These are phyloP conservation scores for Arge pagana DNA, from an alignment of 2,888 invertebrate species.

Conservation along the genomic window DNA sequence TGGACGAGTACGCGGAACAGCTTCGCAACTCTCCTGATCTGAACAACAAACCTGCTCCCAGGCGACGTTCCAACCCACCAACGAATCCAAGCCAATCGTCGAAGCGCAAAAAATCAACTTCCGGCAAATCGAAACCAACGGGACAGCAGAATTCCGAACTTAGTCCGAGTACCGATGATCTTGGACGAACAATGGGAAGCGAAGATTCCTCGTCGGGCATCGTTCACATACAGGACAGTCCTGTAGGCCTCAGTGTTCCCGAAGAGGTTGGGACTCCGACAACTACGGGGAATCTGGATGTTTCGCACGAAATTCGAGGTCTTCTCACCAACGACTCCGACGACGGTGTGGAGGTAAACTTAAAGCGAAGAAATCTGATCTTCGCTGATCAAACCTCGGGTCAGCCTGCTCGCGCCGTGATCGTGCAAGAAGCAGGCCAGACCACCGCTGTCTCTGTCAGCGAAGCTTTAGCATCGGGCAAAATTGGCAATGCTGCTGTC, in stretches of 20 bases:
- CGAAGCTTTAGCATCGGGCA: constrained; percentile 68
- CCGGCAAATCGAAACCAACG: constrained; percentile 64
- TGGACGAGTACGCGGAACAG: constrained; percentile 81
- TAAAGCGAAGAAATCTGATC: constrained; percentile 50
- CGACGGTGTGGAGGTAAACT: constrained; percentile 45
- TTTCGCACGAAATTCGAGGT: constrained; percentile 48
- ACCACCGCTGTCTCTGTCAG: constrained; percentile 58
- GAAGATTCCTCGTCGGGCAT: constrained; percentile 78
- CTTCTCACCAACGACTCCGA: constrained; percentile 52
- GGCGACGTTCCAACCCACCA: constrained; percentile 75
- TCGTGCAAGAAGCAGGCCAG: constrained; percentile 53
- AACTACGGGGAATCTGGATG: constrained; percentile 36
- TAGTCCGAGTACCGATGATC: constrained; percentile 70
- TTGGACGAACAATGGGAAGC: constrained; percentile 72
- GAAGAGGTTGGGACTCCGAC: constrained; percentile 46
- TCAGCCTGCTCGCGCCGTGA: constrained; percentile 50
- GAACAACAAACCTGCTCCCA: constrained; percentile 80
- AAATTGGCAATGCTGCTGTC: constrained; percentile 68
- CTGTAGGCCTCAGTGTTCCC: constrained; percentile 52
- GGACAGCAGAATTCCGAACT: constrained; percentile 59
- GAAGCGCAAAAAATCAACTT: constrained; percentile 72
- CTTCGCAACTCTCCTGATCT: constrained; percentile 78
- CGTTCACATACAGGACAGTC: constrained; percentile 55
- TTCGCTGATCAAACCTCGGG: constrained; percentile 48
- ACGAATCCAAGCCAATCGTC: constrained; percentile 72